Conservation (phyloP, 2,113 vertebrate genomes). For the Lophius piscatorius region DNA sequence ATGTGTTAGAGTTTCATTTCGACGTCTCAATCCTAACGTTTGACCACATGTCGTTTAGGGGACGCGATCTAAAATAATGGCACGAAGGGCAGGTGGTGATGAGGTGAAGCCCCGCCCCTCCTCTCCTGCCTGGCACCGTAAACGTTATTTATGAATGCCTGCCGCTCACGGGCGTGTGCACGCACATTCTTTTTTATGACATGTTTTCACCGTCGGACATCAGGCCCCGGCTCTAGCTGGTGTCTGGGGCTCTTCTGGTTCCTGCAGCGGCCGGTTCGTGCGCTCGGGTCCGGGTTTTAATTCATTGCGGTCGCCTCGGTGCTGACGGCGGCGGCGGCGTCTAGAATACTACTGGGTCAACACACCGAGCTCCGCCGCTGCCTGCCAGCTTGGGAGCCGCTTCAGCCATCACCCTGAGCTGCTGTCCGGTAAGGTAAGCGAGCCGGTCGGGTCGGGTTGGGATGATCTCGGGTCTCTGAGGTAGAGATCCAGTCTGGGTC, state of each 20-base stretch:
- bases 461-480: background rate
- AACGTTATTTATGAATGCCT: slow-evolving; percentile 79
- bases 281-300: slow-evolving; percentile 23
- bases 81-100: slow-evolving; percentile 39
- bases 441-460: background rate
- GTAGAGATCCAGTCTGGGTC: background rate
- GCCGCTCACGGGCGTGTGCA: slow-evolving; percentile 71
- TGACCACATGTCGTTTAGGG: no score
- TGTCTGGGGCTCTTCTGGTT: slow-evolving; percentile 7
- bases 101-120: slow-evolving; percentile 44
- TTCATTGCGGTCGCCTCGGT: slow-evolving; percentile 30
- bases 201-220: slow-evolving; percentile 58
- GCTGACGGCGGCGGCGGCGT: slow-evolving; percentile 35
- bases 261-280: slow-evolving; percentile 6
- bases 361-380: slow-evolving; percentile 45
- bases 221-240: slow-evolving; percentile 30
- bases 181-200: slow-evolving; percentile 43
- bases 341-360: slow-evolving; percentile 63
- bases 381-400: slow-evolving; percentile 34
- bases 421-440: slow-evolving; percentile 55
- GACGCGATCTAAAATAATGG: background rate
- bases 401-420: slow-evolving; percentile 10
- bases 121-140: slow-evolving; percentile 48
- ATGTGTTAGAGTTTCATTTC: no score
- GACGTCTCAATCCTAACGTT: no score